Base-by-base conservation (phyloP, 2,113 vertebrate species). In the Syngnathus floridae region DNA sequence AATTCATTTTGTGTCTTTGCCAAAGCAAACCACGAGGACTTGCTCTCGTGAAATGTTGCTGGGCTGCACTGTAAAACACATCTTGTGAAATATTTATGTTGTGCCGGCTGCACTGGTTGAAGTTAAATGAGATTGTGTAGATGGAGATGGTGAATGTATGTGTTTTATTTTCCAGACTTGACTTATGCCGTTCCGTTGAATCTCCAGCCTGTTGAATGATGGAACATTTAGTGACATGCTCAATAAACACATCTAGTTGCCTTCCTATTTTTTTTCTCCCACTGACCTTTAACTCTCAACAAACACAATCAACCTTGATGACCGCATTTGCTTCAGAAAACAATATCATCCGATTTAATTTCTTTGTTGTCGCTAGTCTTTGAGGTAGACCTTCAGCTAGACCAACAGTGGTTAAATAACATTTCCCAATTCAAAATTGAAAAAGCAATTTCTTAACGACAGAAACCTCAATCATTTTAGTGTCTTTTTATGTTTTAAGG, bases 1-100 rank as follows among this genome's bases (percentile, higher is more conserved):
- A 55, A 72, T 76, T 70, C 60, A 52, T 43, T 67, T 65, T 51
- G 67, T 72, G 26, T 65, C 40, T 9, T 36, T 58, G 66, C 61
- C 67, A 61, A 35, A 68, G 62, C 22, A 62, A 40, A n/a, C 61
- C 35, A 57, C 41, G 57, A 38, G 12, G 21, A 72, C 41, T 17
- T 61, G 59, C 68, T 56, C 66, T 54, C 6, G 41, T 65, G 17
- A 68, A 69, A 69, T 43, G 1, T 61, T 45, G 40, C n/a, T 2
- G 31, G 48, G 26, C 26, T 71, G 48, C 56, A 22, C 60, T 58
- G 56, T 41, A 38, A 75, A 75, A 48, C 22, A 56, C 64, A 10
- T 52, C 38, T 43, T 61, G 55, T 72, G 56, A 70, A 78, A 62
- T 59, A 73, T 71, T 43, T 52, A 62, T 75, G 36, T 5, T 0